phyloP scores from a whole-genome alignment of 2,113 vertebrate genomes.

The Passer montanus region DNA sequence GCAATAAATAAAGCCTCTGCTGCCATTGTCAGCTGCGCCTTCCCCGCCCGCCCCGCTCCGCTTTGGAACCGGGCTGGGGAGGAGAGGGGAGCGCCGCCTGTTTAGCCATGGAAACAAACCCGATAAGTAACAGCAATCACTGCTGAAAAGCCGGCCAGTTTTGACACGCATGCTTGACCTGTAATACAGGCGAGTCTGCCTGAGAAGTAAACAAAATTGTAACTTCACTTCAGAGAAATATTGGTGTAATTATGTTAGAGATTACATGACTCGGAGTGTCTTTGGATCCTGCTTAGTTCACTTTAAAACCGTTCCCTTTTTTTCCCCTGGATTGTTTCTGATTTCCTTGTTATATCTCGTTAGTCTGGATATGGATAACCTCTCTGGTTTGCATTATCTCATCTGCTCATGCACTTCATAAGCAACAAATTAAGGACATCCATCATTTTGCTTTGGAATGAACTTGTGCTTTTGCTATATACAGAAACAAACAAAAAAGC shows the following conservation, averaged over 20 bases:
- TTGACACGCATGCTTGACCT: slow-evolving; percentile 57
- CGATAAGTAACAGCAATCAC: slow-evolving; percentile 26
- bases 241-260: slow-evolving; percentile 53
- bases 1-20: slow-evolving; percentile 89
- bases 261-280: not conserved
- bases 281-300: slow-evolving; percentile 11
- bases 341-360: not conserved
- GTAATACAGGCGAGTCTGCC: slow-evolving; percentile 30
- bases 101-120: slow-evolving; percentile 69
- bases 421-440: slow-evolving; percentile 6
- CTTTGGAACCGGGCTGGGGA: not conserved
- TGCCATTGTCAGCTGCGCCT: slow-evolving; percentile 81
- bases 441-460: slow-evolving; percentile 15
- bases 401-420: not conserved
- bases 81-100: slow-evolving; percentile 24
- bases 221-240: slow-evolving; percentile 67
- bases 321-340: not conserved
- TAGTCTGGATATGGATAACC: slow-evolving; percentile 27
- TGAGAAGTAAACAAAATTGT: slow-evolving; percentile 66
- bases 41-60: slow-evolving; percentile 57
- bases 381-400: slow-evolving; percentile 22
- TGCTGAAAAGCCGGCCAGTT: slow-evolving; percentile 20
- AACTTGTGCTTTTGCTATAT: not conserved
- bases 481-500: not conserved
- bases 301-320: not conserved